A percentile compares a stretch with the other conserved stretches of the same genome.
phyloP scores from a whole-genome alignment of 2,113 vertebrate species.

The Pollimyrus isidori region DNA sequence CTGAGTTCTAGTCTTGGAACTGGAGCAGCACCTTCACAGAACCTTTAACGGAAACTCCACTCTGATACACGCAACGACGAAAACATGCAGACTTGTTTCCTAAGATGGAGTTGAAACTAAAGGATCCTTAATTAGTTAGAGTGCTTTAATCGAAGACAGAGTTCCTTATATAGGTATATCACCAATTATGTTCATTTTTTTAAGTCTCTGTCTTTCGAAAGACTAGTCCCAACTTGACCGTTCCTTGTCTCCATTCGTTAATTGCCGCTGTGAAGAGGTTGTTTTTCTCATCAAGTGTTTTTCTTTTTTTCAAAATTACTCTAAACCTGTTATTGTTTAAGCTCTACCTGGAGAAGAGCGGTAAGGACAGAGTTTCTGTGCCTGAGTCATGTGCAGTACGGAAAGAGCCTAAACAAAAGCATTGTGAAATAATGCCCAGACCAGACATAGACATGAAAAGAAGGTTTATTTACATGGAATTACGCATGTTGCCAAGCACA shows the following conservation, averaged over 20 bases:
- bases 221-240: neutral
- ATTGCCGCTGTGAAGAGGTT: neutral
- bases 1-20: neutral
- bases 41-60: neutral
- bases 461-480: neutral
- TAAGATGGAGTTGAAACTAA: neutral
- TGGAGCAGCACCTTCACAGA: neutral
- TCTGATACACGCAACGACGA: neutral
- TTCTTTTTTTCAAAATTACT: neutral
- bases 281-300: neutral
- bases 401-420: neutral
- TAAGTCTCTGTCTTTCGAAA: neutral
- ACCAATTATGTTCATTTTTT: neutral
- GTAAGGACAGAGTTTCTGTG: neutral
- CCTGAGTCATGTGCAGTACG: neutral
- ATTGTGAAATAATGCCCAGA: neutral
- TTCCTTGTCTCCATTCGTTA: neutral
- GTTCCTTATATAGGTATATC: neutral
- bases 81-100: neutral
- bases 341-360: neutral
- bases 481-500: neutral
- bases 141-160: neutral
- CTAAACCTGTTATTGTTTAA: conserved; percentile 9
- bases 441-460: neutral
- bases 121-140: neutral